These are phyloP conservation scores for Sebastolobus altivelis DNA, from an alignment of 2,797 vertebrate genomes.

Conservation along the genomic window DNA sequence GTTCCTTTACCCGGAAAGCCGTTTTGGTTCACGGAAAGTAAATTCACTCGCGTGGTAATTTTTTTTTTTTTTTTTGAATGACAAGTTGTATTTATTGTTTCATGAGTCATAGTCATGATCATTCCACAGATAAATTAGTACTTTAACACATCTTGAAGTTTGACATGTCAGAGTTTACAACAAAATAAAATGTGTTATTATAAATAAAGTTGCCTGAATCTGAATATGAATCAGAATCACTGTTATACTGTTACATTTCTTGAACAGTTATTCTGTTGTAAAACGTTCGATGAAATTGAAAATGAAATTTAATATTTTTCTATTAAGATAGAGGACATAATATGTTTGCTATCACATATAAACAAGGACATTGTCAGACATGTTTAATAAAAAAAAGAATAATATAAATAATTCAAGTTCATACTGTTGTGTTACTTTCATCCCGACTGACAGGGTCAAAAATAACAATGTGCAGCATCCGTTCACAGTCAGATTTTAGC, in stretches of 20 bases:
- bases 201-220: background rate
- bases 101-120: too few relatives aligned
- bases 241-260: background rate
- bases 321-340: too few relatives aligned
- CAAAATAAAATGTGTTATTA: background rate
- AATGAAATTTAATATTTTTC: background rate
- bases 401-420: background rate
- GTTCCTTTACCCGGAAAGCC: background rate
- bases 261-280: background rate
- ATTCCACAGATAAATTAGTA: too few relatives aligned
- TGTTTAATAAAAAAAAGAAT: background rate
- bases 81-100: too few relatives aligned
- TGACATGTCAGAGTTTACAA: too few relatives aligned
- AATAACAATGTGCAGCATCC: background rate
- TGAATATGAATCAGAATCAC: fast-evolving
- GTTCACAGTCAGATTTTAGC: background rate
- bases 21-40: background rate
- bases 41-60: background rate
- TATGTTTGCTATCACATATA: background rate
- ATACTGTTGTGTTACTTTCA: background rate
- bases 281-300: background rate
- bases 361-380: background rate
- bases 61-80: background rate
- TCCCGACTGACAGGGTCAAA: background rate
- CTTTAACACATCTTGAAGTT: too few relatives aligned